A percentile compares a stretch with the other conserved stretches of the same genome.
Evolutionary conservation across 2,888 invertebrate genomes (phyloP).

Genomic region (Trichopria drosophilae): DNA sequence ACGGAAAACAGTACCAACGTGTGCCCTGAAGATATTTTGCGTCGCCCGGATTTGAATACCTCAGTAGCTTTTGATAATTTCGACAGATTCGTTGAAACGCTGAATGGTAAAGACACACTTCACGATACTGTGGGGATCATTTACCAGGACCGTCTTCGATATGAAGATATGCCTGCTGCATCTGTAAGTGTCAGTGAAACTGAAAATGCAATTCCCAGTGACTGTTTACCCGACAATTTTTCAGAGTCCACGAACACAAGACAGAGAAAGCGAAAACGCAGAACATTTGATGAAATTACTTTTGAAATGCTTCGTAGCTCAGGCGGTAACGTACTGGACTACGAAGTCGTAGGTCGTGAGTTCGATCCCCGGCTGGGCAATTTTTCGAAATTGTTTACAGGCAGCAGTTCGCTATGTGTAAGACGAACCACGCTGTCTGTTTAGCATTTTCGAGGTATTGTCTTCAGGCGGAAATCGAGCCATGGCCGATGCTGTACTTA

Average conservation of each 20-base stretch:
- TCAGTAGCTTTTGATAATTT: slow-evolving; percentile 38
- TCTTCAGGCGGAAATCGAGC: too few relatives aligned
- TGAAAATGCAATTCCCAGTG: slow-evolving; percentile 26
- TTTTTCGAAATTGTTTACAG: too few relatives aligned
- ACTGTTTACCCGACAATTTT: slow-evolving; percentile 12
- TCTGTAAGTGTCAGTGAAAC: slow-evolving; percentile 22
- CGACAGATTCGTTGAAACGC: slow-evolving; percentile 11
- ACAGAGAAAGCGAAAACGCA: slow-evolving; percentile 13
- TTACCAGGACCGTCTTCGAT: neutral
- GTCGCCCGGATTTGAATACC: slow-evolving; percentile 27
- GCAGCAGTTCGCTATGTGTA: too few relatives aligned
- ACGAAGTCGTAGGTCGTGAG: too few relatives aligned
- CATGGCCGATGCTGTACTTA: too few relatives aligned
- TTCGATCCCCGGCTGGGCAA: too few relatives aligned
- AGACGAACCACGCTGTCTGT: too few relatives aligned
- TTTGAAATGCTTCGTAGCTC: slow-evolving; percentile 16
- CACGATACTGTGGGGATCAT: too few relatives aligned
- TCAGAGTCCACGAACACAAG: slow-evolving; percentile 1
- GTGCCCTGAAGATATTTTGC: slow-evolving; percentile 29
- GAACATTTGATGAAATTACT: slow-evolving; percentile 6
- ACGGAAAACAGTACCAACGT: too few relatives aligned
- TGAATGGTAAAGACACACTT: too few relatives aligned
- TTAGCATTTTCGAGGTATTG: too few relatives aligned
- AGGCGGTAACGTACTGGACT: too few relatives aligned
- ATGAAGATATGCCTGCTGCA: slow-evolving; percentile 4